Base-by-base conservation (phyloP, 2,113 vertebrate genomes). In the Hypocryptadius cinnamomeus region DNA sequence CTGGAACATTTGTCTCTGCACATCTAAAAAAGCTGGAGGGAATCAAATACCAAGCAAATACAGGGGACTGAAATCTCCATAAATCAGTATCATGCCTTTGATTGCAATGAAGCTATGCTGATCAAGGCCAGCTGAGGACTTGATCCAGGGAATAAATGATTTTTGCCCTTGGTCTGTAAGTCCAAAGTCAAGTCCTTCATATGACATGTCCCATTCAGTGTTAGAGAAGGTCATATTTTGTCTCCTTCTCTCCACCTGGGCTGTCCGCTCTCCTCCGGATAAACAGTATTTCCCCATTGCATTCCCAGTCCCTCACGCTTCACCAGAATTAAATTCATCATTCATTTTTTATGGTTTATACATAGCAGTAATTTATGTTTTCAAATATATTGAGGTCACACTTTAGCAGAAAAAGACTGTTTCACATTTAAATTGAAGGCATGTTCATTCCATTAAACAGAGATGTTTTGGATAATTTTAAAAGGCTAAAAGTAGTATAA, bases 281-380 rank as follows among this genome's bases (percentile, higher is more conserved):
- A 98, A 98, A 98, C 97, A 97, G 94, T 77, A 68, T 96, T 96
- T 93, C 94, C 93, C 50, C 54, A 72, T 95, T 89, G 97, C 96
- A 93, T 97, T 95, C 92, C 93, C 89, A 79, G 79, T 97, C 95
- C 95, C 97, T 98, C 97, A 97, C 94, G 97, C 97, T 97, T 97
- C 97, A 96, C 97, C 97, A 97, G 97, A 97, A 98, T 98, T 98
- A 98, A 98, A 98, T 98, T 98, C 97, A 98, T 98, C 97, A 98
- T 98, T 98, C 97, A 97, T 98, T 98, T 98, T 98, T 98, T 98
- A 98, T 98, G 98, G 98, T 97, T 98, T 98, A 97, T 98, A 97
- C 96, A 97, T 97, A 96, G 96, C 93, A 91, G 97, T 98, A 98
- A 98, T 98, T 98, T 98, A 98, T 98, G 97, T 98, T 98, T 98